These are phyloP conservation scores for Eolophus roseicapilla DNA, from an alignment of 2,113 vertebrate species.

Conservation along the genomic window DNA sequence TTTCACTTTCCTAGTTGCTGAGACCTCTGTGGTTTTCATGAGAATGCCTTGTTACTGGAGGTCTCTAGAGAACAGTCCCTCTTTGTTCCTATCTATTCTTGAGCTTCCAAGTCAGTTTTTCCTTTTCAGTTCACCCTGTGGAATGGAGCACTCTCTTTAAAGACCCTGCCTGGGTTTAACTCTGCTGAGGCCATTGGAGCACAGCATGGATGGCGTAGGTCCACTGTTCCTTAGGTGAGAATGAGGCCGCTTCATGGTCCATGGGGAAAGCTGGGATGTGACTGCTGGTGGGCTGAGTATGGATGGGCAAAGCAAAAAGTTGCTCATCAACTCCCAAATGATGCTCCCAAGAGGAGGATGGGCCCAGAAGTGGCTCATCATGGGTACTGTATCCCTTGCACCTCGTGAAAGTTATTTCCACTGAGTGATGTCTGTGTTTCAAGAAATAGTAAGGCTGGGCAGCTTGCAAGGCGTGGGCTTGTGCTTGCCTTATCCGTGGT, in stretches of 20 bases:
- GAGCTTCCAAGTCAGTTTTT: neutral
- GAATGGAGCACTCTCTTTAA: neutral
- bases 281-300: neutral
- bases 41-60: neutral
- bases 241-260: neutral
- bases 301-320: neutral
- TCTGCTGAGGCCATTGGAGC: neutral
- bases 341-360: neutral
- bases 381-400: neutral
- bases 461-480: neutral
- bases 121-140: neutral
- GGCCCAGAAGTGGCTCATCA: neutral
- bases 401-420: neutral
- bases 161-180: neutral
- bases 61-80: neutral
- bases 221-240: neutral
- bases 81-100: neutral
- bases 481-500: neutral
- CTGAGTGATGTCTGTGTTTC: slow-evolving; percentile 1
- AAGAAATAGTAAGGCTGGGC: slow-evolving; percentile 28
- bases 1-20: neutral
- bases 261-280: neutral
- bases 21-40: neutral
- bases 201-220: neutral
- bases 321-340: neutral